Conservation (phyloP, 92 coral and sea anemone genomes). For the Parazoanthus darwini region DNA sequence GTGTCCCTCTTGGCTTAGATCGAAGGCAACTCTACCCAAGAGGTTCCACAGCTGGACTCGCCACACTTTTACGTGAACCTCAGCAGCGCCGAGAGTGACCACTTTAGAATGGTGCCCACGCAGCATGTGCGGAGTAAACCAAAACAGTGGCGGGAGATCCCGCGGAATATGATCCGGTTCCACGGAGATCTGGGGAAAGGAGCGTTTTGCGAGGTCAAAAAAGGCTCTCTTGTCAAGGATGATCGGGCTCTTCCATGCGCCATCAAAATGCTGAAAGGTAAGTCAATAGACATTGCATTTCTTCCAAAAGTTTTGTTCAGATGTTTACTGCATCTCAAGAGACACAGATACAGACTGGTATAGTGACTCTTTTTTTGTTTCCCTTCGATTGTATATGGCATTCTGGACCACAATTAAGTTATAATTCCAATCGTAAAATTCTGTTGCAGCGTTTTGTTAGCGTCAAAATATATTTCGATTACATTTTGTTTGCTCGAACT, state of each 20-base stretch:
- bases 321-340: background rate
- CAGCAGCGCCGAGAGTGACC: background rate
- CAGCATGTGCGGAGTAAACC: background rate
- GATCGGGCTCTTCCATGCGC: constrained; percentile 22
- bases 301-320: background rate
- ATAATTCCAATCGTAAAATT: too few relatives aligned
- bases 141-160: constrained; percentile 28
- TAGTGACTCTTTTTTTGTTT: background rate
- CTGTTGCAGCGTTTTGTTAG: too few relatives aligned
- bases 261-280: constrained; percentile 37
- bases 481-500: too few relatives aligned
- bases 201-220: constrained; percentile 14
- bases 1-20: background rate
- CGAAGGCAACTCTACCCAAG: background rate
- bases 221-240: background rate
- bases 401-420: too few relatives aligned
- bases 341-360: too few relatives aligned
- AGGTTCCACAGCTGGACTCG: background rate
- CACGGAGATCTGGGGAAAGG: constrained; percentile 22
- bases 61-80: constrained; percentile 30
- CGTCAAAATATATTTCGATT: too few relatives aligned
- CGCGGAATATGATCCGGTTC: constrained; percentile 33
- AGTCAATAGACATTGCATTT: background rate
- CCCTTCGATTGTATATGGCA: too few relatives aligned
- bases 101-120: background rate